Evolutionary conservation across 2,113 vertebrate species (phyloP).

Genomic region (Bagarius yarrelli): DNA sequence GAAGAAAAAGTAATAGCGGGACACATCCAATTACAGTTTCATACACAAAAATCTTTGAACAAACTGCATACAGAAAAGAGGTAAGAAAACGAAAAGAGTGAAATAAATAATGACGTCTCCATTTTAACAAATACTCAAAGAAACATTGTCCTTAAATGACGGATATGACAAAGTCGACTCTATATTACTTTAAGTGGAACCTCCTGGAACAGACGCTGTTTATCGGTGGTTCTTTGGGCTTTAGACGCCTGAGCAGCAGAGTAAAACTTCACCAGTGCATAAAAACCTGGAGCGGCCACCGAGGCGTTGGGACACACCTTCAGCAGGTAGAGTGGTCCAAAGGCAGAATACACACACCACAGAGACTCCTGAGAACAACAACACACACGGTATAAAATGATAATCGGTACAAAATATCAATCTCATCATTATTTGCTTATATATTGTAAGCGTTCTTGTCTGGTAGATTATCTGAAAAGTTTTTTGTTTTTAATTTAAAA

Average conservation of each 20-base stretch:
- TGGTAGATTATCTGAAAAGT: too few species aligned
- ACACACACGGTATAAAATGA: background rate
- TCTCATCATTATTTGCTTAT: too few species aligned
- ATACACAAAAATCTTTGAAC: background rate
- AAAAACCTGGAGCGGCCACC: conserved; percentile 66
- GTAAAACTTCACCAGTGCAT: conserved; percentile 76
- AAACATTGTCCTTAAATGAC: too few species aligned
- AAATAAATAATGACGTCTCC: too few species aligned
- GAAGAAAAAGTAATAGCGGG: background rate
- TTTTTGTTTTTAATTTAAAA: too few species aligned
- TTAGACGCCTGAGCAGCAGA: conserved; percentile 68
- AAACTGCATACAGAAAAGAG: background rate
- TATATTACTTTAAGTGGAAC: conserved; percentile 71
- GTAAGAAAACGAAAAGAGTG: background rate
- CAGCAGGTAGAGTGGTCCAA: conserved; percentile 76
- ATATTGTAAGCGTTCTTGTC: too few species aligned
- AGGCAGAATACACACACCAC: conserved; percentile 67
- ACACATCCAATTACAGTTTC: background rate
- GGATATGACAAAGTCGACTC: background rate
- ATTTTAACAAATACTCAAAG: too few species aligned
- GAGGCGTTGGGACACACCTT: conserved; percentile 67
- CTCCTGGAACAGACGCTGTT: conserved; percentile 68
- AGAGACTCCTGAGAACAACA: conserved; percentile 59
- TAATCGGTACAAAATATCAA: background rate
- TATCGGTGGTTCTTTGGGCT: conserved; percentile 68